Conservation (phyloP, 2,888 invertebrate species). For the Latheticus oryzae region DNA sequence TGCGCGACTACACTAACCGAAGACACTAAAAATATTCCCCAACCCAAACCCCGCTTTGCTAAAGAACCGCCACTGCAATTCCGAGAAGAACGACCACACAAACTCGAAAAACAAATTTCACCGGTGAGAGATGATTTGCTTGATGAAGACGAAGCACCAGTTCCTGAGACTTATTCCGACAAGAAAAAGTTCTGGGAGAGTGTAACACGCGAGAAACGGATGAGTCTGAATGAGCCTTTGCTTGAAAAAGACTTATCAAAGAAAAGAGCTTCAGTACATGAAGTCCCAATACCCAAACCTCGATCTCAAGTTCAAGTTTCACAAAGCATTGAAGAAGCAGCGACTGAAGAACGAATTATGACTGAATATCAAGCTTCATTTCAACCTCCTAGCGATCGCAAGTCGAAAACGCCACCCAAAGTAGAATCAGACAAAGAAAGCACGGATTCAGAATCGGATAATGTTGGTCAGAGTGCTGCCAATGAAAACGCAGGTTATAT, state of each 20-base stretch:
- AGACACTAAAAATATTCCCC: slow-evolving; percentile 63
- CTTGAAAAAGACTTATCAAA: slow-evolving; percentile 53
- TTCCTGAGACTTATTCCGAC: slow-evolving; percentile 64
- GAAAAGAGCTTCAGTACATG: slow-evolving; percentile 61
- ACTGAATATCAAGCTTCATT: slow-evolving; percentile 63
- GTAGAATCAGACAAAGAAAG: slow-evolving; percentile 52
- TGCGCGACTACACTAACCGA: slow-evolving; percentile 60
- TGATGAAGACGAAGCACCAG: slow-evolving; percentile 54
- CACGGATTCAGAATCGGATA: slow-evolving; percentile 61
- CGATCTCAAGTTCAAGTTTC: slow-evolving; percentile 57
- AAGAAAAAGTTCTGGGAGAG: slow-evolving; percentile 69
- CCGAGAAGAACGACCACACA: slow-evolving; percentile 41
- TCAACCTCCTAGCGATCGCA: slow-evolving; percentile 54
- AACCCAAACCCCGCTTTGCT: slow-evolving; percentile 67
- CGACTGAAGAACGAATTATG: slow-evolving; percentile 50
- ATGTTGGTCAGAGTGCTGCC: slow-evolving; percentile 49
- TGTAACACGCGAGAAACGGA: slow-evolving; percentile 59
- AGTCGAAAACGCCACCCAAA: slow-evolving; percentile 35
- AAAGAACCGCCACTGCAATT: slow-evolving; percentile 53
- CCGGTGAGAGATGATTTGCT: slow-evolving; percentile 59
- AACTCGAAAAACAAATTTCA: slow-evolving; percentile 54
- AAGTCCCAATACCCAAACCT: slow-evolving; percentile 65
- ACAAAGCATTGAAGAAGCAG: slow-evolving; percentile 47
- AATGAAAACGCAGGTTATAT: slow-evolving; percentile 64
- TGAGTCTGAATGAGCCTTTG: slow-evolving; percentile 57